phyloP scores from a whole-genome alignment of 2,113 vertebrate genomes.

The Pomatostomus ruficeps region DNA sequence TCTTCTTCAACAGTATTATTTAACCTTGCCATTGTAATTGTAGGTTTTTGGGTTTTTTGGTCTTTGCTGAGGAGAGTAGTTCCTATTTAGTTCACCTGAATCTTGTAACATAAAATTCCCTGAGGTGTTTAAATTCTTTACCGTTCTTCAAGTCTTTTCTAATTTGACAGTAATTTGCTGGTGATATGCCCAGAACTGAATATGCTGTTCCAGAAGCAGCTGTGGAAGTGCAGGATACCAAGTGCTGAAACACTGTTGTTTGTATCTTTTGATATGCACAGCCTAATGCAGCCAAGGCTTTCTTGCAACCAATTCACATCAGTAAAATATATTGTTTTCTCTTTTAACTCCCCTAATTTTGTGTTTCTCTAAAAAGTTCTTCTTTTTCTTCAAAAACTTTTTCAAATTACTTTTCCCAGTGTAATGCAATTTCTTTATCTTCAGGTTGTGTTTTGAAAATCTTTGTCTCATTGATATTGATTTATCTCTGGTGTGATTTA shows the following conservation, averaged over 20 bases:
- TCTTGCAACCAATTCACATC: neutral
- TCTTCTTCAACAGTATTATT: neutral
- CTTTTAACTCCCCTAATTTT: neutral
- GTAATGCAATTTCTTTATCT: neutral
- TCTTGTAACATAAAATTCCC: neutral
- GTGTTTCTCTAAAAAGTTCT: neutral
- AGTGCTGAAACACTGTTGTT: neutral
- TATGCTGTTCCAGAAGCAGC: neutral
- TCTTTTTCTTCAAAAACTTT: neutral
- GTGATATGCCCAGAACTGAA: neutral
- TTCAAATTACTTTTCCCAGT: neutral
- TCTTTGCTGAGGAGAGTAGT: neutral
- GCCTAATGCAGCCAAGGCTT: neutral
- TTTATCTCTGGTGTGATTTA: neutral
- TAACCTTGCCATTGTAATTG: neutral
- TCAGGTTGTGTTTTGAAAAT: neutral
- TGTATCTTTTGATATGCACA: neutral
- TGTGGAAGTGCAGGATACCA: neutral
- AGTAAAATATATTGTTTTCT: neutral
- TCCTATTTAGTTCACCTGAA: neutral
- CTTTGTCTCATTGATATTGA: neutral
- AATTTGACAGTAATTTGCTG: neutral
- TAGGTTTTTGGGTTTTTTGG: neutral
- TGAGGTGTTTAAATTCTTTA: neutral
- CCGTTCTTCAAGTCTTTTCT: neutral